Conservation (phyloP, 2,797 vertebrate genomes). For the Falco naumanni region DNA sequence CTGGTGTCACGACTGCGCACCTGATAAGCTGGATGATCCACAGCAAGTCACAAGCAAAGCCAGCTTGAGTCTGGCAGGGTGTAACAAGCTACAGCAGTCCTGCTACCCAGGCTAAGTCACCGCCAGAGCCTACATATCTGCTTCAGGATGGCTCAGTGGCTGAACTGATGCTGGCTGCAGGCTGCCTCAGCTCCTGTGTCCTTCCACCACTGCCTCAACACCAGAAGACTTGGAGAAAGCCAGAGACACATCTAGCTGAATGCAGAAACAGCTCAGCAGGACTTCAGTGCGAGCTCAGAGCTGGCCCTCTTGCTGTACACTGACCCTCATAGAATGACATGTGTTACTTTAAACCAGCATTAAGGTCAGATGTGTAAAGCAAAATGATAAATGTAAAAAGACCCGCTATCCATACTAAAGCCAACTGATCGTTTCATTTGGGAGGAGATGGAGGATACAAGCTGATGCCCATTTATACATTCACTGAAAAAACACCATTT, state of each 20-base stretch:
- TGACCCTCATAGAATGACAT: fast-evolving
- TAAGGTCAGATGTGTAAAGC: not conserved
- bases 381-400: fast-evolving
- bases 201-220: not conserved
- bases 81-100: not conserved
- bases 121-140: not conserved
- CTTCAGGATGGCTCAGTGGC: not conserved
- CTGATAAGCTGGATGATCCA: not conserved
- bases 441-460: not conserved
- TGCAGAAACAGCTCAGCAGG: not conserved
- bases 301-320: not conserved
- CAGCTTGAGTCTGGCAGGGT: not conserved
- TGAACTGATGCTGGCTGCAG: not conserved
- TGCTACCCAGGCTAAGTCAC: not conserved
- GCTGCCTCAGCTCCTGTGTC: not conserved
- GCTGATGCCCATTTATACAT: not conserved
- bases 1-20: not conserved
- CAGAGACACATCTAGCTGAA: not conserved
- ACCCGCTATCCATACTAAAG: not conserved
- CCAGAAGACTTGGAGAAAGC: not conserved
- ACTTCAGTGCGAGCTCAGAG: not conserved
- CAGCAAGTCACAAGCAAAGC: not conserved
- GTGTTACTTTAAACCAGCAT: not conserved
- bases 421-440: not conserved
- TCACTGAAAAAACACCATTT: not conserved